Conservation (phyloP, 2,113 vertebrate genomes). For the Columba livia region DNA sequence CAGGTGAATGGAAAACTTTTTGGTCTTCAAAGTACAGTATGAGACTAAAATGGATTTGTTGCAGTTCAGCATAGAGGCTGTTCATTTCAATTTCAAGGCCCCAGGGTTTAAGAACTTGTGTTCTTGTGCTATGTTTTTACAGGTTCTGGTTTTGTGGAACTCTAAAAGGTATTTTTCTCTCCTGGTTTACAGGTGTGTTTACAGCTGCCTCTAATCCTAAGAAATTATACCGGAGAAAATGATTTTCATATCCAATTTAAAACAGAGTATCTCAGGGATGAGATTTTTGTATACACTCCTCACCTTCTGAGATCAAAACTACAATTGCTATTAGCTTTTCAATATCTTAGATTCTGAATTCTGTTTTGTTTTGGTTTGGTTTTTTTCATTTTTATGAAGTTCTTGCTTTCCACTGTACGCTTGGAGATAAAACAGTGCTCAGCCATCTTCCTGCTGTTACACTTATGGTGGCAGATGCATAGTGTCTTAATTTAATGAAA, state of each 20-base stretch:
- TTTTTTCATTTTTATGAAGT: neutral
- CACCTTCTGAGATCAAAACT: neutral
- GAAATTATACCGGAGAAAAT: neutral
- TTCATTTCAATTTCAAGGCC: neutral
- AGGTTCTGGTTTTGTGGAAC: neutral
- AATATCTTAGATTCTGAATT: neutral
- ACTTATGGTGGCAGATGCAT: neutral
- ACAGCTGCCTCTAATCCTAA: neutral
- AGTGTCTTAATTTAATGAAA: neutral
- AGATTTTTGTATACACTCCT: neutral
- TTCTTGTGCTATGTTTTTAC: neutral
- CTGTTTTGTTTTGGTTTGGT: neutral
- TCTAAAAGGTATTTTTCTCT: neutral
- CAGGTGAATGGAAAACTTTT: conserved; percentile 77
- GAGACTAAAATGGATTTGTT: neutral
- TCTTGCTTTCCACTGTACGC: neutral
- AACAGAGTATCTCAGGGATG: neutral
- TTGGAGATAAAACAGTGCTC: neutral
- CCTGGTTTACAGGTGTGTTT: neutral
- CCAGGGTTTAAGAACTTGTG: neutral
- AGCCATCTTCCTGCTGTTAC: neutral
- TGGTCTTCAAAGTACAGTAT: neutral
- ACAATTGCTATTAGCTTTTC: neutral
- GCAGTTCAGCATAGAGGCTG: neutral
- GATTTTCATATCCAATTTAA: neutral